Evolutionary conservation across 2,797 vertebrate species (phyloP), one percentile per base, ranked within the genome.

Genomic region (Pseudomugil tenellus): DNA sequence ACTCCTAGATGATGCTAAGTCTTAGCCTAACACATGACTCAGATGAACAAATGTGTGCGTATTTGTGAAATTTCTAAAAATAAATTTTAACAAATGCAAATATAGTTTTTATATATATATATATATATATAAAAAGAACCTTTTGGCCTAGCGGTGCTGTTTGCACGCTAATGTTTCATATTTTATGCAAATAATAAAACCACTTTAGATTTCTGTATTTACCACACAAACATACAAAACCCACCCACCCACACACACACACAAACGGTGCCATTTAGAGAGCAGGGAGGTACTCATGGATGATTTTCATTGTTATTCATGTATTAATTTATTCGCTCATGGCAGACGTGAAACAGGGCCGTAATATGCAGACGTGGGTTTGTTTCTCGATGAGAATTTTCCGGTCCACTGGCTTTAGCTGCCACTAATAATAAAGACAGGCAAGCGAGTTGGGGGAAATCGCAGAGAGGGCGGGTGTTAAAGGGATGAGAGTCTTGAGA

Each of bases 291-390:
- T 76, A 82, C 76, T 90, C 85, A 78, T 76, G 80, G 72, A 70
- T 89, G 88, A 89, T 87, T 90, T 89, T 91, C 89, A 94, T 93
- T 94, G 91, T 93, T 92, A 94, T 94, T 93, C 92, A 93, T 94
- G 87, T 91, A 92, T 93, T 94, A 94, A 94, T 94, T 92, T 94
- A 94, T 94, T 91, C 90, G 70, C 79, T 86, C 81, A 66, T 76
- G 84, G 85, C 88, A 86, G 91, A 87, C 89, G 87, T 74, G 86
- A 87, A 89, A 85, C 84, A 78, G 88, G 85, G 86, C 91, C 90
- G 88, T 91, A 90, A 93, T 93, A 94, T 94, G 93, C 92, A 94
- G 90, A 94, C 93, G 89, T 86, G 81, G 81, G 90, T 92, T 91
- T 91, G 90, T 92, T 93, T 92, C 90, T 93, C 82, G 83, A 91